Evolutionary conservation across 2,113 vertebrate genomes (phyloP).

Genomic region (Saimiri boliviensis): DNA sequence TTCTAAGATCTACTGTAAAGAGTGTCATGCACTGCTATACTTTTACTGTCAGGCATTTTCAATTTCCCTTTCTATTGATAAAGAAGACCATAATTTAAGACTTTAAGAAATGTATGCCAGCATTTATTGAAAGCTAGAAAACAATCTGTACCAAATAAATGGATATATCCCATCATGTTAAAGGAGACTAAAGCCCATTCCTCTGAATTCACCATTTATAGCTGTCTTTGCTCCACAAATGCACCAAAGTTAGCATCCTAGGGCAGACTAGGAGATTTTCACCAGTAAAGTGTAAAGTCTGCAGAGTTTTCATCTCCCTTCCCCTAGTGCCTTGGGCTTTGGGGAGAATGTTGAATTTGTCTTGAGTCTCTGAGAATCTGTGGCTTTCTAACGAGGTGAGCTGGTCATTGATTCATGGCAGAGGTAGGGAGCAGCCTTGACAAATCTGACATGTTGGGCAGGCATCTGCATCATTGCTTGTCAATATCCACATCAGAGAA

Average conservation of each 20-base stretch:
- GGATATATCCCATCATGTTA: too few species aligned
- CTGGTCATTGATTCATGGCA: not conserved
- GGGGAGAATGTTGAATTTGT: not conserved
- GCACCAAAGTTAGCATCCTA: not conserved
- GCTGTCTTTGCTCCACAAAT: not conserved
- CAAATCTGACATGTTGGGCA: not conserved
- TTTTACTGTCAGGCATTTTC: not conserved
- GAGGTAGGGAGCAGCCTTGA: not conserved
- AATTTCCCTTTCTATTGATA: not conserved
- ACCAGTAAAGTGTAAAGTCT: not conserved
- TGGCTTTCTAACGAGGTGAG: not conserved
- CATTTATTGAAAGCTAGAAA: constrained; percentile 11
- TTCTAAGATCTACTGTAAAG: not conserved
- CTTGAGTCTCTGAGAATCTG: not conserved
- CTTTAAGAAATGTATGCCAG: not conserved
- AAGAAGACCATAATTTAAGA: not conserved
- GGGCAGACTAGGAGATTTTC: not conserved
- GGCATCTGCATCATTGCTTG: not conserved
- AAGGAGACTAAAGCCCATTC: not conserved
- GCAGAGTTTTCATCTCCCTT: not conserved
- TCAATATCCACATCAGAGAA: not conserved
- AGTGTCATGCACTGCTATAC: not conserved
- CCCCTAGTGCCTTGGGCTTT: not conserved
- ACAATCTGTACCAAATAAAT: not conserved
- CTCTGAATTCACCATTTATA: not conserved